Evolutionary conservation across 2,888 invertebrate genomes (phyloP), one percentile per base, ranked within the genome.

Genomic region (Pedicia rivosa): DNA sequence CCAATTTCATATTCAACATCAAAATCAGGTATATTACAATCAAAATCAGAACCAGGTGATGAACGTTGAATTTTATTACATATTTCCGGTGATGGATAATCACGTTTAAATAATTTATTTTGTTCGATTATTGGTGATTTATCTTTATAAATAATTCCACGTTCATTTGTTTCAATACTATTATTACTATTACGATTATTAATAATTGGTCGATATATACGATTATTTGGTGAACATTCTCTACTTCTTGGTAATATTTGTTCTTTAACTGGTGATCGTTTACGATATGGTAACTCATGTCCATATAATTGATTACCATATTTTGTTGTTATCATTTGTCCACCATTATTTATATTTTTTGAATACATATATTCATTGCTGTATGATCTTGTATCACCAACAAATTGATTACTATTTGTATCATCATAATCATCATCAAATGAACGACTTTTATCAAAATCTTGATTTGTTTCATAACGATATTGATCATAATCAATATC

Each of bases 231-330:
- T 16, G 39, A 39, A 16, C 22, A 30, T 20, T 39, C 39, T 15
- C 36, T 35, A 22, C 39, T 35, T 35, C 35, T 19, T 10, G 6
- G 25, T 16, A 35, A 56, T 12, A 55, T 50, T 8, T 48, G 38
- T 14, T 32, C 26, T 17, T 24, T 13, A 20, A 32, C 32, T 8
- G 56, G 56, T 40, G 56, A 56, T 27, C 55, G 49, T 40, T 56
- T 52, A 6, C 61, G 51, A 42, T 59, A 61, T 22, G 59, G 56
- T 8, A 61, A 45, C 40, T 61, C 61, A 38, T 59, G 60, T 43
- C 61, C 61, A 40, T 60, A 60, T 3, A 59, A 45, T 2, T 61
- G 50, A 1, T 56, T 59, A 14, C 60, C 61, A 37, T 61, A 60
- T 43, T 53, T 56, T 39, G 56, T 57, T 4, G 60, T n/a, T n/a